These are phyloP conservation scores for Anguilla pacifica DNA, from an alignment of 2,797 vertebrate genomes.

Conservation along the genomic window DNA sequence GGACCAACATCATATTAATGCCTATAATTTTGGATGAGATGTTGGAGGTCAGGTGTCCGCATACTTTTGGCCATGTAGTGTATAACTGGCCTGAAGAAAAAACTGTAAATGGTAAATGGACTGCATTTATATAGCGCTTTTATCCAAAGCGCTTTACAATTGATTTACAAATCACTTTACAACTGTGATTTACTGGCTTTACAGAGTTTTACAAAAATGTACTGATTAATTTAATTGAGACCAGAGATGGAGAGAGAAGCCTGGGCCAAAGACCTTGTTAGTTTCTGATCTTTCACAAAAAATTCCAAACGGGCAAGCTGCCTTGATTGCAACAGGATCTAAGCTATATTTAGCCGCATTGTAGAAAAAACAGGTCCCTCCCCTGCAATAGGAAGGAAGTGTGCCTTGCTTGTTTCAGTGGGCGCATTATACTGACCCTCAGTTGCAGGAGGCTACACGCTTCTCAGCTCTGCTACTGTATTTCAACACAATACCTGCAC, in stretches of 20 bases:
- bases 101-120: too few relatives aligned
- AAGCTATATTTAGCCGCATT: conserved; percentile 5
- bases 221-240: not conserved
- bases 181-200: not conserved
- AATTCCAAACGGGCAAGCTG: not conserved
- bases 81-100: not conserved
- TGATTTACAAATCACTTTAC: too few relatives aligned
- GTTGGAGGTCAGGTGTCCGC: too few relatives aligned
- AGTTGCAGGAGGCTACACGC: not conserved
- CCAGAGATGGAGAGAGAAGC: not conserved
- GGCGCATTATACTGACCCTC: not conserved
- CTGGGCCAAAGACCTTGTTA: not conserved
- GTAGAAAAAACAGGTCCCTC: not conserved
- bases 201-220: not conserved
- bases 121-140: too few relatives aligned
- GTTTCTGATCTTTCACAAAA: not conserved
- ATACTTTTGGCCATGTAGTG: too few relatives aligned
- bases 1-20: too few relatives aligned
- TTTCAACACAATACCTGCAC: not conserved
- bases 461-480: not conserved
- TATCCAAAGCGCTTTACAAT: too few relatives aligned
- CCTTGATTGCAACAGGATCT: not conserved
- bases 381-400: conserved; percentile 16
- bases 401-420: not conserved
- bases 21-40: too few relatives aligned